Evolutionary conservation across 2,888 invertebrate species (phyloP).

Genomic region (Plebejus melissa): DNA sequence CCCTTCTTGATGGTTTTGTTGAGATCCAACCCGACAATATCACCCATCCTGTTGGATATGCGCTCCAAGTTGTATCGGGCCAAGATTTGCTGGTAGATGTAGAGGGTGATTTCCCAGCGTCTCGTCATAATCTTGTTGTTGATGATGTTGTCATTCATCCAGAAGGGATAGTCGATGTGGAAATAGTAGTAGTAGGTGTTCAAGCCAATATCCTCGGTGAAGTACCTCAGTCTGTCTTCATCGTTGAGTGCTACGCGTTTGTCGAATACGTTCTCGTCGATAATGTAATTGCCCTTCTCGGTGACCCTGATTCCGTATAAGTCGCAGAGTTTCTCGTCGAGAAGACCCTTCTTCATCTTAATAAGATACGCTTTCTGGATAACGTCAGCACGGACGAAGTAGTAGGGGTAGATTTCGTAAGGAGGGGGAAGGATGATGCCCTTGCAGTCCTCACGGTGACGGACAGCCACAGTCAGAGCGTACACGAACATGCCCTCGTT

Average conservation of each 20-base stretch:
- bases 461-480: constrained; percentile 68
- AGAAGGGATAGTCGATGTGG: constrained; percentile 81
- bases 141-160: constrained; percentile 71
- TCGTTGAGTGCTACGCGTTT: constrained; percentile 71
- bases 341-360: constrained; percentile 70
- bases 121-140: constrained; percentile 56
- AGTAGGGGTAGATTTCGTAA: constrained; percentile 82
- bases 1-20: constrained; percentile 63
- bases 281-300: constrained; percentile 75
- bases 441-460: constrained; percentile 72
- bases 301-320: constrained; percentile 72
- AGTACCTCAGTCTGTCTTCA: constrained; percentile 80
- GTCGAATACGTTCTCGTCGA: constrained; percentile 83
- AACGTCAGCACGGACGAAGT: constrained; percentile 83
- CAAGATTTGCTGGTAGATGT: constrained; percentile 81
- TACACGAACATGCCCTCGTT: constrained; percentile 80
- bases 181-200: constrained; percentile 81
- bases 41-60: constrained; percentile 67
- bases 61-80: constrained; percentile 80
- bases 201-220: constrained; percentile 82
- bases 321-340: constrained; percentile 71
- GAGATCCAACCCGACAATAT: constrained; percentile 65
- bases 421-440: constrained; percentile 76
- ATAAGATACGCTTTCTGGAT: constrained; percentile 76
- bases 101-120: constrained; percentile 78